Percentiles rank a stretch among this genome's conserved stretches.
Conservation (phyloP, 1,140 invertebrate species). For the Bombus balteatus region DNA sequence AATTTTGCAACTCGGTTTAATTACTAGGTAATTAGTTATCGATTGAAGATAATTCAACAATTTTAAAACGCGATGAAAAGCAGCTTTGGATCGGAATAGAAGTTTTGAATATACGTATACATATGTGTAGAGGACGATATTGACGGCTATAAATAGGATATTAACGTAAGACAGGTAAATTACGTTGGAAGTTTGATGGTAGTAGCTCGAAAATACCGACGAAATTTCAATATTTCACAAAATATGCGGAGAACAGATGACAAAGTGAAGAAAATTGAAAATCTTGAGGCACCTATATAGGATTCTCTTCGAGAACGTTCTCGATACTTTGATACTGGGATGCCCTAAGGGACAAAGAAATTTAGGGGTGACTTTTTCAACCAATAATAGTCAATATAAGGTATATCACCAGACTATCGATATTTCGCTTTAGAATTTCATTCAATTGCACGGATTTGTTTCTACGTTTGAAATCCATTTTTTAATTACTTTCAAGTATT, state of each 20-base stretch:
- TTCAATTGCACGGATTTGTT: background rate
- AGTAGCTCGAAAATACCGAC: background rate
- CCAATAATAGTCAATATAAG: background rate
- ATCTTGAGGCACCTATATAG: background rate
- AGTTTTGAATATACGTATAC: background rate
- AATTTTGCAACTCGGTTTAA: background rate
- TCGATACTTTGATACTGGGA: background rate
- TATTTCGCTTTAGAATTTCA: background rate
- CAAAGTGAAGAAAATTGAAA: slow-evolving; percentile 15
- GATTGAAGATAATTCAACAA: background rate
- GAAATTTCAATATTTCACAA: slow-evolving; percentile 12
- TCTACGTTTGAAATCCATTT: background rate
- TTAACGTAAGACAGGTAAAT: background rate
- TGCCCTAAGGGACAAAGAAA: background rate
- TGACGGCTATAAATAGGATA: background rate
- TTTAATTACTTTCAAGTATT: too few relatives aligned
- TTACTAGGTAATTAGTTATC: background rate
- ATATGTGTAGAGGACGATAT: too few relatives aligned
- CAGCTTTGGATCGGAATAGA: background rate
- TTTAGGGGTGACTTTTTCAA: background rate
- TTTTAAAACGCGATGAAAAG: background rate
- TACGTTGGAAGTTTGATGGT: background rate
- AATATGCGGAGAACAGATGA: background rate
- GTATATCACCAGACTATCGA: background rate
- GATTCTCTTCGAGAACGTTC: background rate